phyloP scores from a whole-genome alignment of 2,113 vertebrate genomes.

The Scomber scombrus region DNA sequence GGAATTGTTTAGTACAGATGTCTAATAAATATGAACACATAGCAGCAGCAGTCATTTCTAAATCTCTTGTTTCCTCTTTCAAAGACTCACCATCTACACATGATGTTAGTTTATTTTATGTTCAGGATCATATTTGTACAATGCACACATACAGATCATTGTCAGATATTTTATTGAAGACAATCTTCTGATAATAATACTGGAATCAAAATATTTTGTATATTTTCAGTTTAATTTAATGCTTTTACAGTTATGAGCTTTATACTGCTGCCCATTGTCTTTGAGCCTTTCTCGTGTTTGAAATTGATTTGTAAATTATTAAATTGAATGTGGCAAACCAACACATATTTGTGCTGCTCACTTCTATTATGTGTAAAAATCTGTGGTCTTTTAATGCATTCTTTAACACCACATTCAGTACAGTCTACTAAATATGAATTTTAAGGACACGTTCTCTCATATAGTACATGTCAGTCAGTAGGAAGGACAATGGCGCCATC shows the following conservation, averaged over 20 bases:
- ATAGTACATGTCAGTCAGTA: accelerated
- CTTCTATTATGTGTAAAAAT: constrained; percentile 25
- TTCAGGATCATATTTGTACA: constrained; percentile 5
- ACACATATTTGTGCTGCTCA: neutral
- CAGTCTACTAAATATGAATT: neutral
- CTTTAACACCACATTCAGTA: neutral
- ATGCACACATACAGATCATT: neutral
- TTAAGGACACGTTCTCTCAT: neutral
- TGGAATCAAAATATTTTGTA: neutral
- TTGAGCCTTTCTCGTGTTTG: constrained; percentile 38
- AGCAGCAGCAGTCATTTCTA: constrained; percentile 28
- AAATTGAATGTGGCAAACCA: constrained; percentile 50
- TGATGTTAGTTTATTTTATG: constrained; percentile 2
- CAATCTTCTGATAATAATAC: constrained; percentile 2
- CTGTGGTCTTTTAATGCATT: constrained; percentile 4
- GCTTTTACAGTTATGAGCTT: constrained; percentile 12
- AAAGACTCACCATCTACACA: constrained; percentile 11
- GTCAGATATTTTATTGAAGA: neutral
- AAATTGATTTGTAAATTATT: constrained; percentile 76
- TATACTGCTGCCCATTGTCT: constrained; percentile 9
- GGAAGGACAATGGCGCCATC: constrained; percentile 39
- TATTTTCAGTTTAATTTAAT: constrained; percentile 39
- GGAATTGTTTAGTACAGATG: constrained; percentile 41
- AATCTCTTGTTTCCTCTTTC: constrained; percentile 14
- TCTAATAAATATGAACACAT: constrained; percentile 43